phyloP scores from a whole-genome alignment of 1,140 invertebrate genomes.

The Neuroterus valhalla region DNA sequence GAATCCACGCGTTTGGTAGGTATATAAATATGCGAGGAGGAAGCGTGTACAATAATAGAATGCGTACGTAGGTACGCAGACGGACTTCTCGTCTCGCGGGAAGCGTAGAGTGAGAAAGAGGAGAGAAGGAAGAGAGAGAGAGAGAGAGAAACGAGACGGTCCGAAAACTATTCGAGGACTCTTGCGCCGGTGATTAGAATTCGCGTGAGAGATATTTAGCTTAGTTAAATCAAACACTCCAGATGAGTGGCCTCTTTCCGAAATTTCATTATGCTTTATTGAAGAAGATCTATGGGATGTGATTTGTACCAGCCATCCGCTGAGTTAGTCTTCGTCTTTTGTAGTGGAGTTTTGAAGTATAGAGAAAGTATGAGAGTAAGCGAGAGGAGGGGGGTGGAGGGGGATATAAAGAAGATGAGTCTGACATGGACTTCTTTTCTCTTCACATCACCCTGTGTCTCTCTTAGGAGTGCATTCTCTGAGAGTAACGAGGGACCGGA shows the following conservation, averaged over 20 bases:
- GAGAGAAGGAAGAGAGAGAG: slow-evolving; percentile 23
- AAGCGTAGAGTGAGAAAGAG: slow-evolving; percentile 36
- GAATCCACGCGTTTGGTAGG: slow-evolving; percentile 51
- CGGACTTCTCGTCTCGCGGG: slow-evolving; percentile 42
- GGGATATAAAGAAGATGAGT: slow-evolving; percentile 3
- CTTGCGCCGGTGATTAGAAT: slow-evolving; percentile 22
- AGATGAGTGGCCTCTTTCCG: background rate
- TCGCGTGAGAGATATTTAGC: slow-evolving; percentile 19
- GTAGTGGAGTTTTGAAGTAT: slow-evolving; percentile 20
- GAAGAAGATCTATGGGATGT: slow-evolving; percentile 45
- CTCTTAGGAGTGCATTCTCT: slow-evolving; percentile 53
- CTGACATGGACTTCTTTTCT: slow-evolving; percentile 23
- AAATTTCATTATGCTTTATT: background rate
- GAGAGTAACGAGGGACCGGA: slow-evolving; percentile 64
- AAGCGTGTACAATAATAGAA: slow-evolving; percentile 69
- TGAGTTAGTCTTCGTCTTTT: slow-evolving; percentile 43
- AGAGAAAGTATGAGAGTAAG: slow-evolving; percentile 21
- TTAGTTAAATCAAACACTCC: slow-evolving; percentile 15
- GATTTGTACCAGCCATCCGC: slow-evolving; percentile 54
- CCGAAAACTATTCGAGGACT: slow-evolving; percentile 18
- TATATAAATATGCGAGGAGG: slow-evolving; percentile 66
- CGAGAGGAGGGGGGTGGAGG: background rate
- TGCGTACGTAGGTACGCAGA: slow-evolving; percentile 52
- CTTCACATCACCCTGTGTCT: slow-evolving; percentile 26
- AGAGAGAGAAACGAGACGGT: slow-evolving; percentile 2